Evolutionary conservation across 1,140 invertebrate genomes (phyloP).

Genomic region (Saccostrea echinata): DNA sequence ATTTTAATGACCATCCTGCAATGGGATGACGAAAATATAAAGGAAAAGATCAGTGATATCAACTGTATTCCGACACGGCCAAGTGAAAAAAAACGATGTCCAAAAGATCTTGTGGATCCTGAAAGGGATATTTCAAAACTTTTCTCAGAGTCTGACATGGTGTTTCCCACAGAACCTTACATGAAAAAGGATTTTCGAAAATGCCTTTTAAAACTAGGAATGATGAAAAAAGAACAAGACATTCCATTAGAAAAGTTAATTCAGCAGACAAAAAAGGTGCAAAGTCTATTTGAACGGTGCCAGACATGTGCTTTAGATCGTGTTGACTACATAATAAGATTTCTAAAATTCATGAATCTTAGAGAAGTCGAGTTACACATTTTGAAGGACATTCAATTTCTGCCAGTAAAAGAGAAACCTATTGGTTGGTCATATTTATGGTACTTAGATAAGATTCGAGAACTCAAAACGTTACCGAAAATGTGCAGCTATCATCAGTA

Average conservation of each 20-base stretch:
- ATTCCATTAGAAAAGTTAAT: slow-evolving; percentile 45
- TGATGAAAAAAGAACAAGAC: slow-evolving; percentile 53
- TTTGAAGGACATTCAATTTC: slow-evolving; percentile 51
- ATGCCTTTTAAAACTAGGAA: slow-evolving; percentile 47
- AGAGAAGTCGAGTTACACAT: not conserved
- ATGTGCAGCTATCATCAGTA: not conserved
- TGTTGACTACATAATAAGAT: slow-evolving; percentile 42
- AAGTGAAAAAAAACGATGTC: slow-evolving; percentile 30
- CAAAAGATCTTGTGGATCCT: slow-evolving; percentile 46
- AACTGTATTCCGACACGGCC: slow-evolving; percentile 47
- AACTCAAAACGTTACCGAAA: not conserved
- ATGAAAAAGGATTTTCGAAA: not conserved
- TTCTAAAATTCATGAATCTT: slow-evolving; percentile 21
- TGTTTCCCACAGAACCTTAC: slow-evolving; percentile 42
- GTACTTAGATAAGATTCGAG: slow-evolving; percentile 15
- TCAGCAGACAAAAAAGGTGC: slow-evolving; percentile 48
- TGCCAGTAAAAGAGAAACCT: slow-evolving; percentile 57
- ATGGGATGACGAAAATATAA: not conserved
- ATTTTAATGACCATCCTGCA: not conserved
- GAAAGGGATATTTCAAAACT: not conserved
- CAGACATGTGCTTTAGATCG: slow-evolving; percentile 38
- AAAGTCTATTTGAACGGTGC: slow-evolving; percentile 19
- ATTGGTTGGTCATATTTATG: slow-evolving; percentile 50
- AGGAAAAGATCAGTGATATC: not conserved
- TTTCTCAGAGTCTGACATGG: slow-evolving; percentile 2